A percentile compares a stretch with the other conserved stretches of the same genome.
Evolutionary conservation across 1,140 invertebrate species (phyloP).

Genomic region (Rhagoletis zephyria): DNA sequence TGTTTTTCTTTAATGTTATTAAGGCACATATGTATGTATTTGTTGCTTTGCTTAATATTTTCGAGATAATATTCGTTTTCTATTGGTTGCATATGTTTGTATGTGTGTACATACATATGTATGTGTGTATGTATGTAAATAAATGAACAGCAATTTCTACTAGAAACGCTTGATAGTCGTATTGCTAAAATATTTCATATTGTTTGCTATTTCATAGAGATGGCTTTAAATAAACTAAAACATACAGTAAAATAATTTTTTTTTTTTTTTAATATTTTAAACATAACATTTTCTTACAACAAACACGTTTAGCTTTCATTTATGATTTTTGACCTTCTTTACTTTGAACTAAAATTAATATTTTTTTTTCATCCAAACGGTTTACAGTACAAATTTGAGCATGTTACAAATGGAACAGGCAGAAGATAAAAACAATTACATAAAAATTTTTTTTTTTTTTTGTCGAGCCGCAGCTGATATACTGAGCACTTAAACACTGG

Average conservation of each 20-base stretch:
- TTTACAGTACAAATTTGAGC: slow-evolving; percentile 6
- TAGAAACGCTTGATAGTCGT: no score
- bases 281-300: slow-evolving; percentile 53
- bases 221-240: slow-evolving; percentile 47
- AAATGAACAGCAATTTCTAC: neutral
- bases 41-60: neutral
- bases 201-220: slow-evolving; percentile 7
- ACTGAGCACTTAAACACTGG: neutral
- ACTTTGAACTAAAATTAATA: slow-evolving; percentile 20
- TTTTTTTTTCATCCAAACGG: slow-evolving; percentile 40
- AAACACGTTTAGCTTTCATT: neutral
- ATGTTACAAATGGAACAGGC: neutral
- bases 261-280: slow-evolving; percentile 24
- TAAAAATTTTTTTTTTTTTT: neutral
- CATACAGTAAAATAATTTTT: slow-evolving; percentile 31
- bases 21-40: slow-evolving; percentile 17
- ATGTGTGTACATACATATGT: neutral
- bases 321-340: neutral
- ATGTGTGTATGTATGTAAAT: neutral
- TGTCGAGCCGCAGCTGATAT: neutral
- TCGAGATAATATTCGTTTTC: slow-evolving; percentile 12
- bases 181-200: neutral
- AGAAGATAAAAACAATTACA: neutral
- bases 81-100: neutral
- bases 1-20: slow-evolving; percentile 8